phyloP scores from a whole-genome alignment of 2,888 invertebrate genomes.

The Dendrolimus houi region DNA sequence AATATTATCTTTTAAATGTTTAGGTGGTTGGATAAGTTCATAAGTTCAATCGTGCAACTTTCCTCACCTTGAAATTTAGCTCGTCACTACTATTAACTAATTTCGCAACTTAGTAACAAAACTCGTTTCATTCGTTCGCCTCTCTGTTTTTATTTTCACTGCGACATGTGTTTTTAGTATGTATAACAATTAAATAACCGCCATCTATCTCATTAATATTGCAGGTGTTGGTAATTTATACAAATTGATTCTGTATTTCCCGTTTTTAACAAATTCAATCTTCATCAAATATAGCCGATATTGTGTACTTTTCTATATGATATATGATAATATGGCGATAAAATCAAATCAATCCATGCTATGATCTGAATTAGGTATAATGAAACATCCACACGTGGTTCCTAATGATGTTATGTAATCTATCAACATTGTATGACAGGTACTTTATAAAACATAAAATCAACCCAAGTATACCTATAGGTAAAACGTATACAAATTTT shows the following conservation, averaged over 20 bases:
- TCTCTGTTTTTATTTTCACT: constrained; percentile 21
- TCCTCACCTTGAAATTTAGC: constrained; percentile 34
- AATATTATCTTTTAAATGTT: constrained; percentile 1
- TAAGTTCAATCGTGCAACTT: constrained; percentile 20
- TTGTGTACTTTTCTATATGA: constrained; percentile 13
- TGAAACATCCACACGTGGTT: not conserved
- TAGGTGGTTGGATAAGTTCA: constrained; percentile 8
- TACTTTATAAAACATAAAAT: no score
- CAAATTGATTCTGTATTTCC: constrained; percentile 30
- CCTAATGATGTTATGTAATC: no score
- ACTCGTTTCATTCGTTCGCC: constrained; percentile 20
- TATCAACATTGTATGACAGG: no score
- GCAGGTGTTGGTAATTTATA: constrained; percentile 53
- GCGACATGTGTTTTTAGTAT: constrained; percentile 12
- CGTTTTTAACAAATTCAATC: constrained; percentile 15
- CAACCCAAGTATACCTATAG: no score
- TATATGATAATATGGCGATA: constrained; percentile 10
- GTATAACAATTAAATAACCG: constrained; percentile 30
- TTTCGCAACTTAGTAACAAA: constrained; percentile 26
- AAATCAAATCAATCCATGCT: constrained; percentile 7
- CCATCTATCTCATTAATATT: constrained; percentile 29
- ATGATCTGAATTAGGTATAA: constrained; percentile 4
- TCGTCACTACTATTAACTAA: constrained; percentile 18
- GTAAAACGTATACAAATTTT: no score
- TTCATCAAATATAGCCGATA: constrained; percentile 10